These are phyloP conservation scores for Opisthocomus hoazin DNA, from an alignment of 2,113 vertebrate species.

Conservation along the genomic window DNA sequence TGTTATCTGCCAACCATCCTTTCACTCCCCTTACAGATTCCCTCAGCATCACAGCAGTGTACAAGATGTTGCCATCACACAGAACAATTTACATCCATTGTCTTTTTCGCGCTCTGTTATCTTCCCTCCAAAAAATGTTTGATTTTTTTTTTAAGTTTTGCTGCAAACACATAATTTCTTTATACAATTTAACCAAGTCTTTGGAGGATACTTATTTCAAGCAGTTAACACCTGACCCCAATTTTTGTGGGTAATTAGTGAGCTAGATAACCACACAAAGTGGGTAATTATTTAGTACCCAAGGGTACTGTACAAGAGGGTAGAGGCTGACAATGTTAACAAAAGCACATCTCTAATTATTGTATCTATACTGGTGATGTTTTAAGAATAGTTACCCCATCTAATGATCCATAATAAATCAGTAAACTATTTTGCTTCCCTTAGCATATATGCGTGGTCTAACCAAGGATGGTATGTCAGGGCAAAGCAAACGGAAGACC, in stretches of 20 bases:
- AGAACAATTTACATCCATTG: not conserved
- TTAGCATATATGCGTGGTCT: not conserved
- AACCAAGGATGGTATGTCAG: not conserved
- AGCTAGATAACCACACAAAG: slow-evolving; percentile 82
- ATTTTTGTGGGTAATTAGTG: slow-evolving; percentile 85
- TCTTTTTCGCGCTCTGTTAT: not conserved
- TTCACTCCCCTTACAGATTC: not conserved
- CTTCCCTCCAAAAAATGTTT: not conserved
- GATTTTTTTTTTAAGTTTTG: slow-evolving; percentile 67
- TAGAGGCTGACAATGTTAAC: slow-evolving; percentile 76
- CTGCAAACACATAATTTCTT: slow-evolving; percentile 72
- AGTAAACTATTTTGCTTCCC: slow-evolving; percentile 51
- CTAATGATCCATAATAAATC: slow-evolving; percentile 68
- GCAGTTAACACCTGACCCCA: slow-evolving; percentile 85
- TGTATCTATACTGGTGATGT: slow-evolving; percentile 66
- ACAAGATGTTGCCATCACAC: not conserved
- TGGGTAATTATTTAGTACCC: slow-evolving; percentile 84
- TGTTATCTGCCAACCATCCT: not conserved
- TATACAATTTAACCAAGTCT: slow-evolving; percentile 64
- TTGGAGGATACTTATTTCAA: slow-evolving; percentile 81
- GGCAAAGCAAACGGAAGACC: not conserved
- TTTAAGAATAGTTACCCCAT: slow-evolving; percentile 71
- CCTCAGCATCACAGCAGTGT: not conserved
- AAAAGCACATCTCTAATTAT: slow-evolving; percentile 81
- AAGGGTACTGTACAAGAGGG: slow-evolving; percentile 75